Conservation (phyloP, 1,140 invertebrate genomes). For the Drosophila ambigua region DNA sequence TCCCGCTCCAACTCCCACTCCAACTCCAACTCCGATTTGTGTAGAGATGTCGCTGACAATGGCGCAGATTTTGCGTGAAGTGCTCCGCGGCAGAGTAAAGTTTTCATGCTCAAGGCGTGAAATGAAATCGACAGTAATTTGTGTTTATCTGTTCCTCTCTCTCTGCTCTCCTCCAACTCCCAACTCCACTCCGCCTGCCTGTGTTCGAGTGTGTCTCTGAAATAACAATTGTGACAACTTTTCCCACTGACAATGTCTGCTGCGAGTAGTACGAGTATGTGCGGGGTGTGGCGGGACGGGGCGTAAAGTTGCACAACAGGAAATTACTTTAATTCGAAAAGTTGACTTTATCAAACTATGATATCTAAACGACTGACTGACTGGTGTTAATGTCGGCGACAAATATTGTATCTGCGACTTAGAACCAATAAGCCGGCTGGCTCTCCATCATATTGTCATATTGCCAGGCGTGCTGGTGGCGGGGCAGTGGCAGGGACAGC, state of each 20-base stretch:
- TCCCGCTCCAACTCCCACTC: neutral
- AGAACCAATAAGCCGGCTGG: constrained; percentile 60
- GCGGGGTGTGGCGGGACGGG: neutral
- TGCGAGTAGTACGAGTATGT: neutral
- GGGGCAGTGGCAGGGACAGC: neutral
- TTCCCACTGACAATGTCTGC: constrained; percentile 2
- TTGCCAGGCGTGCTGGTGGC: neutral
- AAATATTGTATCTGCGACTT: constrained; percentile 53
- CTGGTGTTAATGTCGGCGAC: constrained; percentile 57
- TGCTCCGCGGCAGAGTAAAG: constrained; percentile 58
- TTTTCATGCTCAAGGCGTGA: constrained; percentile 79
- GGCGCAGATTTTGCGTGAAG: constrained; percentile 38
- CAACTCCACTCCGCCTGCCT: constrained; percentile 15
- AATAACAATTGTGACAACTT: constrained; percentile 81
- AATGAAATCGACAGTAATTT: constrained; percentile 82
- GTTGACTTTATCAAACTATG: constrained; percentile 72
- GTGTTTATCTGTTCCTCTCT: constrained; percentile 50
- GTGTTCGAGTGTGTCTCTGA: constrained; percentile 26
- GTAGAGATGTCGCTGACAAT: constrained; percentile 19
- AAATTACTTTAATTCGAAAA: constrained; percentile 80
- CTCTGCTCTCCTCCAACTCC: no score
- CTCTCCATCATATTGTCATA: constrained; percentile 66
- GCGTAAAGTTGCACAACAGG: constrained; percentile 54
- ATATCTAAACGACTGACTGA: constrained; percentile 39
- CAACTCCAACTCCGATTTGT: constrained; percentile 5